Percentiles rank a stretch among this genome's conserved stretches.
phyloP scores from a whole-genome alignment of 2,888 invertebrate species.

The Drosophila eohydei region DNA sequence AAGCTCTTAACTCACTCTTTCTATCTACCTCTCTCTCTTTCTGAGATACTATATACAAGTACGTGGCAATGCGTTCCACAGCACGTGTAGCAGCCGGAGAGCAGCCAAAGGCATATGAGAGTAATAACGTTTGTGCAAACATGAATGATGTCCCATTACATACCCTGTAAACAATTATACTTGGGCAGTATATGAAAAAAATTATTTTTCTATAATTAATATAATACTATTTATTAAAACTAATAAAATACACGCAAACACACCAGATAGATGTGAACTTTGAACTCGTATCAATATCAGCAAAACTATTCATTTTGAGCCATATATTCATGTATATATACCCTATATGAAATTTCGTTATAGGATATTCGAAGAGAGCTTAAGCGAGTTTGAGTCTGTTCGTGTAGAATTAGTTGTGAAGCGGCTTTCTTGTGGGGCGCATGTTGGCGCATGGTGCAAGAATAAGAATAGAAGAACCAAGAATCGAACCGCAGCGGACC shows the following conservation, averaged over 20 bases:
- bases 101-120: conserved; percentile 11
- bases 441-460: conserved; percentile 27
- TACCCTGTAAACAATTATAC: conserved; percentile 17
- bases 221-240: not conserved
- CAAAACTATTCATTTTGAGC: too few species aligned
- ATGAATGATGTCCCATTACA: not conserved
- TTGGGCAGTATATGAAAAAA: not conserved
- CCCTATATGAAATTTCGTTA: not conserved
- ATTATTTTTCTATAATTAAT: not conserved
- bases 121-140: not conserved
- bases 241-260: too few species aligned
- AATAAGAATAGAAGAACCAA: conserved; percentile 13
- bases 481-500: conserved; percentile 22
- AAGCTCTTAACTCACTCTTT: conserved; percentile 9
- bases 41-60: conserved; percentile 23
- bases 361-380: conserved; percentile 42
- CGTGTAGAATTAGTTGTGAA: conserved; percentile 75
- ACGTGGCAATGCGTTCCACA: conserved; percentile 51
- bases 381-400: conserved; percentile 31
- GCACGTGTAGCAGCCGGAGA: conserved; percentile 56
- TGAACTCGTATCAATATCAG: too few species aligned
- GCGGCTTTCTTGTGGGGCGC: conserved; percentile 70
- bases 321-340: not conserved
- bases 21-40: conserved; percentile 1
- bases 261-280: too few species aligned